Evolutionary conservation across 1,140 invertebrate genomes (phyloP).

Genomic region (Elysia chlorotica): DNA sequence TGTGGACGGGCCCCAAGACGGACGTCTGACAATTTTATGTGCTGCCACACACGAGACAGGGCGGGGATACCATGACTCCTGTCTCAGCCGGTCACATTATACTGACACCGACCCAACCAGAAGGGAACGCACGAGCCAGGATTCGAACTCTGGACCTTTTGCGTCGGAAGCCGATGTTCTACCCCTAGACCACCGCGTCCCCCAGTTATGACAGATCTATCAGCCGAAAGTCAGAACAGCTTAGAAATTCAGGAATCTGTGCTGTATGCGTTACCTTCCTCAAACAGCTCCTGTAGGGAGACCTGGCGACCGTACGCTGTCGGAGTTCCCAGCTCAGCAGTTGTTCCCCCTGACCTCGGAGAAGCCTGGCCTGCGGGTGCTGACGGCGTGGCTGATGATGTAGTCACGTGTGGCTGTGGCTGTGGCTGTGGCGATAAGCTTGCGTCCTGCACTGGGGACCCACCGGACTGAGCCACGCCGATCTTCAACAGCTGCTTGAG

Average conservation of each 20-base stretch:
- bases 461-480: neutral
- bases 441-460: neutral
- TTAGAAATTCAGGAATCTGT: too few relatives aligned
- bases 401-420: conserved; percentile 4
- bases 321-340: too few relatives aligned
- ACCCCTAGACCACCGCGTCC: neutral
- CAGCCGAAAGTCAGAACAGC: too few relatives aligned
- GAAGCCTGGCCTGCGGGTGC: neutral
- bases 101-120: neutral
- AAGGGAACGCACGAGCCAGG: neutral
- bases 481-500: conserved; percentile 45
- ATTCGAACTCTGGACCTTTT: neutral
- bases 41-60: too few relatives aligned
- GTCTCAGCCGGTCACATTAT: neutral
- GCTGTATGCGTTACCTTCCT: conserved; percentile 31
- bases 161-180: neutral
- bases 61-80: too few relatives aligned
- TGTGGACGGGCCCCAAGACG: too few relatives aligned
- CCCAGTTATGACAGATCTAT: neutral
- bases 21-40: too few relatives aligned
- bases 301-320: conserved; percentile 45
- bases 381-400: neutral
- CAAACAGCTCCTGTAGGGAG: conserved; percentile 56
- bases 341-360: too few relatives aligned
- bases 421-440: neutral